Evolutionary conservation across 2,113 vertebrate genomes (phyloP).

Genomic region (Thymallus thymallus): DNA sequence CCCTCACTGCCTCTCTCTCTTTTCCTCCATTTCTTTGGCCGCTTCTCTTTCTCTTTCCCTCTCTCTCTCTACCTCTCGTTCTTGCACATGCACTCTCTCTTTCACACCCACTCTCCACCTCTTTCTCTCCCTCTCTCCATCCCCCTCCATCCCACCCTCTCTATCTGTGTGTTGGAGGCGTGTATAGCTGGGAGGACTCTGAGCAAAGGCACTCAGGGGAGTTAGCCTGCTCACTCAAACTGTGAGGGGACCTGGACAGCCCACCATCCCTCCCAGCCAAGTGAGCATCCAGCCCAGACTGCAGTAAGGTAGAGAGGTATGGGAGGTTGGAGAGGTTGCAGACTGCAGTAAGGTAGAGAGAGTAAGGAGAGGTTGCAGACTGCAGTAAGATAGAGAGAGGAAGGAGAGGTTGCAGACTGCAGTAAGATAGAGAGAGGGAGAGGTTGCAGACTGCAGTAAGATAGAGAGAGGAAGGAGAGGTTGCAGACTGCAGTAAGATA

Average conservation of each 20-base stretch:
- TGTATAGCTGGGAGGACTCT: constrained; percentile 8
- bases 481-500: not conserved
- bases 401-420: no score
- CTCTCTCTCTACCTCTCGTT: constrained; percentile 1
- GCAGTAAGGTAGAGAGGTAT: no score
- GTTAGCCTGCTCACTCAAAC: not conserved
- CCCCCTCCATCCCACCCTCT: not conserved
- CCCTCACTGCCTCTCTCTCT: not conserved
- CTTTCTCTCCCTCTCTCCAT: not conserved
- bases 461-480: no score
- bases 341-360: no score
- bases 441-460: no score
- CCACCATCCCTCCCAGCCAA: no score
- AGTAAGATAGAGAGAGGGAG: no score
- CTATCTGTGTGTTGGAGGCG: constrained; percentile 10
- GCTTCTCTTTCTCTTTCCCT: not conserved
- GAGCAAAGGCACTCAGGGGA: not conserved
- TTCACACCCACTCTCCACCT: not conserved
- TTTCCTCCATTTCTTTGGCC: not conserved
- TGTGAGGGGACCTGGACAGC: not conserved
- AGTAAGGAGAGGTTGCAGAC: no score
- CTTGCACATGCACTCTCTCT: not conserved
- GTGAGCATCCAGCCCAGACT: constrained; percentile 41
- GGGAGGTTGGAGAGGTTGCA: no score
- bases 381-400: no score